phyloP scores from a whole-genome alignment of 2,113 vertebrate genomes.

The Crocuta crocuta region DNA sequence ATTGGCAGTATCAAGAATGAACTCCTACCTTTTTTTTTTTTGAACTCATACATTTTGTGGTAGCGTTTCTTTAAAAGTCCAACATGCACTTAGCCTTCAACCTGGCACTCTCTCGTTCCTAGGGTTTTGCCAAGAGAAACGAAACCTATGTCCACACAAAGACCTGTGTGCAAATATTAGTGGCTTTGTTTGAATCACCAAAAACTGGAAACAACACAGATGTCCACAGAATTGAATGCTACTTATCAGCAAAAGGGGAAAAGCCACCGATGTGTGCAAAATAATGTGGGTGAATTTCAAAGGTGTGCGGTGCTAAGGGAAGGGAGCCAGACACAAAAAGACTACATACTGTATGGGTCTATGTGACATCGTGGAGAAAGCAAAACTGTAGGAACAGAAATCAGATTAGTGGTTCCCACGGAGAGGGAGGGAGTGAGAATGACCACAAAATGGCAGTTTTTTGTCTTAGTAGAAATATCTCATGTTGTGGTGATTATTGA shows the following conservation, averaged over 20 bases:
- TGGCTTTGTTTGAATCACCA: background rate
- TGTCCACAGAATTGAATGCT: background rate
- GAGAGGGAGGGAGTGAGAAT: no score
- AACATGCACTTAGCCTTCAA: background rate
- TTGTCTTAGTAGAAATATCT: background rate
- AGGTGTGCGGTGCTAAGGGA: background rate
- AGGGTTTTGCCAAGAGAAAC: background rate
- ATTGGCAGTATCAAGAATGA: background rate
- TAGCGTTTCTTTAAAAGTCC: background rate
- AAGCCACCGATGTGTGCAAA: rapidly evolving
- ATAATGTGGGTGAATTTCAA: background rate
- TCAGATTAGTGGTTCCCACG: background rate
- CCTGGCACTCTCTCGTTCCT: background rate
- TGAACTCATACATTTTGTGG: background rate
- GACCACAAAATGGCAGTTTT: background rate
- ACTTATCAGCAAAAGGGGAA: background rate
- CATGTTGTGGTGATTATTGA: no score
- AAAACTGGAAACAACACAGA: background rate
- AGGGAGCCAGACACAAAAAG: background rate
- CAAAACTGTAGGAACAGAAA: background rate
- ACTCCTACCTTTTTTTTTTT: background rate
- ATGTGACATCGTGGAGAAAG: rapidly evolving
- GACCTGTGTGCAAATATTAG: background rate
- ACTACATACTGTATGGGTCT: background rate
- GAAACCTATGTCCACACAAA: background rate